These are phyloP conservation scores for Bombycilla garrulus DNA, from an alignment of 2,113 vertebrate genomes.

Conservation along the genomic window DNA sequence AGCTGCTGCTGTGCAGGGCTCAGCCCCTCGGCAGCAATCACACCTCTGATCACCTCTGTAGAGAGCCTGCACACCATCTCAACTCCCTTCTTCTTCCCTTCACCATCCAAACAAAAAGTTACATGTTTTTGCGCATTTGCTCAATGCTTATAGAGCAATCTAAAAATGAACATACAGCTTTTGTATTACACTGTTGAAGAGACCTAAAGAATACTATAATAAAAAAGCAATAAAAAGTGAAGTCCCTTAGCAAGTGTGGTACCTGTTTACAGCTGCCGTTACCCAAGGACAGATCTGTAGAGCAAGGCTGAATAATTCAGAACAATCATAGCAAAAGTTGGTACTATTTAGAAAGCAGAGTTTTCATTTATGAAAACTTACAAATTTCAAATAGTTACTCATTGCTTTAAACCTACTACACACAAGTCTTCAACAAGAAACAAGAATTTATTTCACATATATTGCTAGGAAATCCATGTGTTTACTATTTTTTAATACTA, in stretches of 20 bases:
- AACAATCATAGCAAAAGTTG: not conserved
- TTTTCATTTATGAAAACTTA: not conserved
- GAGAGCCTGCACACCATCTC: not conserved
- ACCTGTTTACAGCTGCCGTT: not conserved
- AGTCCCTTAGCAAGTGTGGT: not conserved
- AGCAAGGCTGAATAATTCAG: not conserved
- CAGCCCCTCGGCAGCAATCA: not conserved
- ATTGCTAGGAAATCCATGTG: not conserved
- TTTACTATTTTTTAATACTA: not conserved
- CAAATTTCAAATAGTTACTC: not conserved
- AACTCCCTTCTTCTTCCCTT: not conserved
- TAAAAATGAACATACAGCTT: not conserved
- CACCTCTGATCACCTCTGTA: accelerated
- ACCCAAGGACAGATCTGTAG: not conserved
- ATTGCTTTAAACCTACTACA: not conserved
- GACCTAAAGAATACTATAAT: not conserved
- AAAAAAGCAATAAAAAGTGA: not conserved
- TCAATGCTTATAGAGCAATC: not conserved
- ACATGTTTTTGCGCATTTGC: accelerated
- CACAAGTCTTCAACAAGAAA: not conserved
- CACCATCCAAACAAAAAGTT: not conserved
- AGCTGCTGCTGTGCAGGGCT: not conserved
- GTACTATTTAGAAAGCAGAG: not conserved
- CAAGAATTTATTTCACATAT: not conserved
- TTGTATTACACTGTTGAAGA: not conserved